Percentiles rank a stretch among this genome's conserved stretches.
Evolutionary conservation across 1,140 invertebrate genomes (phyloP).

Genomic region (Limonius californicus): DNA sequence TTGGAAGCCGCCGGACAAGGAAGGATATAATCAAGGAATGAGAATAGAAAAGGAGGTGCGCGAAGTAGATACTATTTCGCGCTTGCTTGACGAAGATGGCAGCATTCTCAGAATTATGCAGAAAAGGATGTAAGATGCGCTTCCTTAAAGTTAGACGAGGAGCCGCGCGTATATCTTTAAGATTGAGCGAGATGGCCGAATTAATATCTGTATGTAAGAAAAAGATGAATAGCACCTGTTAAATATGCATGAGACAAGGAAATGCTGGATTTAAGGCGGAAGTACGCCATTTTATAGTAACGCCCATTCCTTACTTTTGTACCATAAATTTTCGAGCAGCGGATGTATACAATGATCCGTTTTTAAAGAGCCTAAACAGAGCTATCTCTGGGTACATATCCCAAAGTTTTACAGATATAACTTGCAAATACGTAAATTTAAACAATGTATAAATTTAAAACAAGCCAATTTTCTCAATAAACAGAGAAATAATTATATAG

Average conservation of each 20-base stretch:
- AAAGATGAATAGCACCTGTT: slow-evolving; percentile 31
- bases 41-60: slow-evolving; percentile 14
- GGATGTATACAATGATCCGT: too few species aligned
- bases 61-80: slow-evolving; percentile 4
- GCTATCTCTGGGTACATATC: too few species aligned
- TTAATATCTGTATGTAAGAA: slow-evolving; percentile 17
- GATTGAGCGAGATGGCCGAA: slow-evolving; percentile 12
- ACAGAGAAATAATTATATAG: too few species aligned
- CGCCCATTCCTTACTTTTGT: slow-evolving; percentile 28
- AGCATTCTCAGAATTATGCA: slow-evolving; percentile 5
- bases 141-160: slow-evolving; percentile 14
- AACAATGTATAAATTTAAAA: too few species aligned
- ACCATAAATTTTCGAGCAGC: background rate
- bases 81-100: slow-evolving; percentile 11
- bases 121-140: slow-evolving; percentile 4
- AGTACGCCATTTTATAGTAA: slow-evolving; percentile 36
- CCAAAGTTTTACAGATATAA: too few species aligned
- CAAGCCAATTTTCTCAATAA: too few species aligned
- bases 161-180: slow-evolving; percentile 13
- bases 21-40: slow-evolving; percentile 8
- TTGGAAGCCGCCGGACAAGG: slow-evolving; percentile 5
- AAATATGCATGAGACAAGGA: slow-evolving; percentile 39
- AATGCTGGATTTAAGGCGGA: slow-evolving; percentile 38
- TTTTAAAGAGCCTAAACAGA: too few species aligned
- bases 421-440: too few species aligned